These are phyloP conservation scores for Alcedo quadribrachys DNA, from an alignment of 2,797 vertebrate species.

Conservation along the genomic window DNA sequence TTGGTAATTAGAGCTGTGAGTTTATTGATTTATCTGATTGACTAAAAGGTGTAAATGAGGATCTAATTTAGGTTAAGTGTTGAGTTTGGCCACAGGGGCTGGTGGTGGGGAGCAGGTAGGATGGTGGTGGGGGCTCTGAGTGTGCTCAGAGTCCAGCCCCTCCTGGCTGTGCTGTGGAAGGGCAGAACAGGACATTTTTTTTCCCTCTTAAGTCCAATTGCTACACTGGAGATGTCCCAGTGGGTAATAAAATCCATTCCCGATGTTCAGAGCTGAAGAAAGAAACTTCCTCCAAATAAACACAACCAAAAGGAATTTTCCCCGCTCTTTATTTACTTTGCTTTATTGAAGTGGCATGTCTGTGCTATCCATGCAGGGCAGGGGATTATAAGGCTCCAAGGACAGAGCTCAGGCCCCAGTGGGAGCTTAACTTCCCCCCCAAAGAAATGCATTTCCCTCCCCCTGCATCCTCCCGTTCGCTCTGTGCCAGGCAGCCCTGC, in stretches of 20 bases:
- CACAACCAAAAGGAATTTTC: not conserved
- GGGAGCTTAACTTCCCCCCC: not conserved
- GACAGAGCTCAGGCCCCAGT: not conserved
- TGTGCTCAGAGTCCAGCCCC: not conserved
- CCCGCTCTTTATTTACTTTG: slow-evolving; percentile 28
- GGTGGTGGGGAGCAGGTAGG: not conserved
- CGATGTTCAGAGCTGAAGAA: not conserved
- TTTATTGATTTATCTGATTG: not conserved
- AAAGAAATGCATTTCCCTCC: not conserved
- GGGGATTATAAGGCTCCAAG: slow-evolving; percentile 36
- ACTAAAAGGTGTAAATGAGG: not conserved
- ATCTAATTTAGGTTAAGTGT: not conserved
- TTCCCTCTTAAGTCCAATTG: not conserved
- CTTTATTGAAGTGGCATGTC: not conserved
- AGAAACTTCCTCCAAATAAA: not conserved
- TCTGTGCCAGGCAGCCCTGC: not conserved
- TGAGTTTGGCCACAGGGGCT: not conserved
- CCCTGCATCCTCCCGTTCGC: not conserved
- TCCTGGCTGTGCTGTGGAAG: not conserved
- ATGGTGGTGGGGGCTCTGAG: too few species aligned
- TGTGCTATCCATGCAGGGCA: not conserved
- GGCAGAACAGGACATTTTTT: not conserved
- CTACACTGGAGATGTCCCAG: not conserved
- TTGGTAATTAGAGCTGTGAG: not conserved
- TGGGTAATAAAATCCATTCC: not conserved